phyloP scores from a whole-genome alignment of 2,888 invertebrate genomes.

The Parochlus steinenii region DNA sequence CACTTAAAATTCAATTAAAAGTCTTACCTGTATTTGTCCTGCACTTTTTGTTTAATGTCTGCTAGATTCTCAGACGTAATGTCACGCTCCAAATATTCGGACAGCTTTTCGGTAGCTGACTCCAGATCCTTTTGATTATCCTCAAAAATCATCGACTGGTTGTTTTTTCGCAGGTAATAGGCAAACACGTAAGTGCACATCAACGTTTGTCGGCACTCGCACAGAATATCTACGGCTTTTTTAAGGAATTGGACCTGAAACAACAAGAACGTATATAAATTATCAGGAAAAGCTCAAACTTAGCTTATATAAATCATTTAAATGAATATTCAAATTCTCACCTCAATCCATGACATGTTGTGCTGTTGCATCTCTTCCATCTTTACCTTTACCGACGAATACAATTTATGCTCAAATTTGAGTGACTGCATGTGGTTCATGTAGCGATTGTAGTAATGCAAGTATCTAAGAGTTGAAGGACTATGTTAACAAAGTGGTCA shows the following conservation, averaged over 20 bases:
- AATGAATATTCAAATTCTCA: constrained; percentile 20
- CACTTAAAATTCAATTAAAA: constrained; percentile 1
- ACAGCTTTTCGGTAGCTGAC: constrained; percentile 90
- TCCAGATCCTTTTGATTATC: constrained; percentile 97
- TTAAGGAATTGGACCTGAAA: constrained; percentile 86
- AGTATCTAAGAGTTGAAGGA: constrained; percentile 45
- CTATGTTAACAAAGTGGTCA: neutral
- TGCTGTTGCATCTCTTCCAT: constrained; percentile 99
- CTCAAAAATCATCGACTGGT: constrained; percentile 97
- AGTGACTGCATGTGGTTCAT: constrained; percentile 99
- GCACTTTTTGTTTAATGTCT: constrained; percentile 96
- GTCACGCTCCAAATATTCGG: constrained; percentile 94
- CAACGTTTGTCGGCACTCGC: constrained; percentile 91
- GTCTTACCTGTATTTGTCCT: constrained; percentile 83
- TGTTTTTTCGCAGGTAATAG: constrained; percentile 93
- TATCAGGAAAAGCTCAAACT: constrained; percentile 4
- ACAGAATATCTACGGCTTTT: constrained; percentile 92
- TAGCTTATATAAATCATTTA: neutral
- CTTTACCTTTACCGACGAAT: constrained; percentile 89
- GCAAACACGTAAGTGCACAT: constrained; percentile 99
- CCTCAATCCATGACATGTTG: constrained; percentile 99
- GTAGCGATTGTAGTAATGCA: constrained; percentile 97
- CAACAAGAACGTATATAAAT: constrained; percentile 6
- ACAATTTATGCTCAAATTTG: constrained; percentile 93
- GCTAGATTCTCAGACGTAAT: constrained; percentile 93